Conservation (phyloP, 2,888 invertebrate species). For the Lamellibrachia columna region DNA sequence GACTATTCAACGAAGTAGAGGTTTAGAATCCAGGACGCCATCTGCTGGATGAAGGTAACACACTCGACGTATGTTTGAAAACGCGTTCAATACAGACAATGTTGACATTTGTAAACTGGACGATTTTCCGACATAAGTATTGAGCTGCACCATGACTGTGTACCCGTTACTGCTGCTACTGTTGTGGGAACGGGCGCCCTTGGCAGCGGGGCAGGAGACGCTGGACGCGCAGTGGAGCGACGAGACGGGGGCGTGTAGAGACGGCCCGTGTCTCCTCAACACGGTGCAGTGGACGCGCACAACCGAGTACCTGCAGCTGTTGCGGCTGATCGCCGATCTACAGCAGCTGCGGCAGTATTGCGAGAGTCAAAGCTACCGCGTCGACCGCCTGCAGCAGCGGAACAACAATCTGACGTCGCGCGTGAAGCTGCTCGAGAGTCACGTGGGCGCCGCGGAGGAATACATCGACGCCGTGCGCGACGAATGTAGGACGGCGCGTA, state of each 20-base stretch:
- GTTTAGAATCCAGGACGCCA: no score
- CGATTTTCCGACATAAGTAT: neutral
- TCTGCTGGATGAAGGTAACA: no score
- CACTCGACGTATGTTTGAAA: no score
- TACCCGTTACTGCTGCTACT: neutral
- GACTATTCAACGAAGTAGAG: no score
- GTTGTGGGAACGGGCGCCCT: neutral
- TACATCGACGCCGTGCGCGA: conserved; percentile 16
- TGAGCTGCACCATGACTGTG: neutral
- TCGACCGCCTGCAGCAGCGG: neutral
- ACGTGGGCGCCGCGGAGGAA: conserved; percentile 11
- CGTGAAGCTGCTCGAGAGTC: neutral
- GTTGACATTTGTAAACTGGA: neutral
- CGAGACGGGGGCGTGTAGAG: neutral
- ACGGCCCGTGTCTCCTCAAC: neutral
- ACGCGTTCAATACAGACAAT: no score
- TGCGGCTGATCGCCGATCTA: neutral
- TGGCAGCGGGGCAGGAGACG: neutral
- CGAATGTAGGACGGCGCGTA: neutral
- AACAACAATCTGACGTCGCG: conserved; percentile 11
- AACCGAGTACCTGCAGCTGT: neutral
- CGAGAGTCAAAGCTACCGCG: conserved; percentile 1
- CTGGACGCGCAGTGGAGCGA: neutral
- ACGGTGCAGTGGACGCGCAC: neutral
- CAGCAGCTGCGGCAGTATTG: neutral